Evolutionary conservation across 2,888 invertebrate species (phyloP), one percentile per base, ranked within the genome.

Genomic region (Caenorhabditis becei): DNA sequence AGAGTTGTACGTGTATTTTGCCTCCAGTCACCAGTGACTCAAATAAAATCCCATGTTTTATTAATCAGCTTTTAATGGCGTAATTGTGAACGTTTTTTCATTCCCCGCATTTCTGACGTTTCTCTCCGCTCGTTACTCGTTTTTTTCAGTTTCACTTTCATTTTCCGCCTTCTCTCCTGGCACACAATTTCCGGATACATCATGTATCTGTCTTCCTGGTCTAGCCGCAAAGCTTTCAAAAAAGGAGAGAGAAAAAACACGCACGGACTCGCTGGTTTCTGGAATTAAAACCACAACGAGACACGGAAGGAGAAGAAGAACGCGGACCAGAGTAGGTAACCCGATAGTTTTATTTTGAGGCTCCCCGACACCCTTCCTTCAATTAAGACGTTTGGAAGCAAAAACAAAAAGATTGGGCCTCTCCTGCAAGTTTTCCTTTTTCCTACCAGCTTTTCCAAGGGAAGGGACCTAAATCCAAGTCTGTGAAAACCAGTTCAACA

Each of bases 301-400:
- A 66, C 44, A 62, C 16, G 58, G 59, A 69, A 59, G 47, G 61
- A 70, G 59, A 47, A 61, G 59, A n/a, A n/a, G 49, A 41, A 49
- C 59, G 58, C 20, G 11, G 32, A 56, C 63, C 58, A 65, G 32
- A 71, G 53, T 32, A 59, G 66, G 75, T 66, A 75, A 75, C 66
- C 75, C 59, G 75, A 75, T 66, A 75, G 66, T 66, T 75, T 75
- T 75, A 61, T 75, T 75, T 75, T 75, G 66, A 75, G 61, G 58
- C 32, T 49, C 65, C 1, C 16, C 66, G 61, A 66, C 75, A 66
- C 75, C 61, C 61, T 66, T 75, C 16, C 66, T 75, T 75, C 75
- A 75, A 75, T 66, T 75, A 66, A 66, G 66, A 66, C 75, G 54
- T 66, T 51, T 66, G 75, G 61, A 53, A 32, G 53, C 53, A n/a